phyloP scores from a whole-genome alignment of 2,113 vertebrate genomes.

The Gila orcuttii region DNA sequence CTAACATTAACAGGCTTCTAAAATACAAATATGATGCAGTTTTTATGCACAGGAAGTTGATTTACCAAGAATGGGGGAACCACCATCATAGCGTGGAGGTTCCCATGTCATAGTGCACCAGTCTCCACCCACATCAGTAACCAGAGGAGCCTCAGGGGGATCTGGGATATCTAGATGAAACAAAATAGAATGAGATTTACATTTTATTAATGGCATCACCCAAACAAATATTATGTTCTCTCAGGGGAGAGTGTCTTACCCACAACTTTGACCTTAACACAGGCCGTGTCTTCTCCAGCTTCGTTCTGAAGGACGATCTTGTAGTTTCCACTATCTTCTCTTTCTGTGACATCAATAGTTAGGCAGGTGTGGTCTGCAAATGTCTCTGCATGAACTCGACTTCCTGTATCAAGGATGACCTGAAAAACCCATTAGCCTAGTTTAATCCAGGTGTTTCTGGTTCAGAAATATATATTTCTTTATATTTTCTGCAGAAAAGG shows the following conservation, averaged over 20 bases:
- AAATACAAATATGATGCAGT: background rate
- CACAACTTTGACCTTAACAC: slow-evolving; percentile 94
- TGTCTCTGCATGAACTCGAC: slow-evolving; percentile 86
- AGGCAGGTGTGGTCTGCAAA: slow-evolving; percentile 90
- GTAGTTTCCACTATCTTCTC: slow-evolving; percentile 90
- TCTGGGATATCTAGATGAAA: slow-evolving; percentile 88
- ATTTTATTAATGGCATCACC: background rate
- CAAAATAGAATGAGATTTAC: background rate
- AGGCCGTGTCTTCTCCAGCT: slow-evolving; percentile 90
- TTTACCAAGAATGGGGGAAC: slow-evolving; percentile 90
- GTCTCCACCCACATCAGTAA: slow-evolving; percentile 91
- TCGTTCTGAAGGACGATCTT: slow-evolving; percentile 94
- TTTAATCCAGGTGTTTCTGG: slow-evolving; percentile 7
- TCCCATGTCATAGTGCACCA: slow-evolving; percentile 97
- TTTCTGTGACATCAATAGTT: slow-evolving; percentile 91
- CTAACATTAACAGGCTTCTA: background rate
- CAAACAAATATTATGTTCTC: background rate
- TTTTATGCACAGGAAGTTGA: background rate
- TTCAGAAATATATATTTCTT: no score
- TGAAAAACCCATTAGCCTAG: slow-evolving; percentile 58
- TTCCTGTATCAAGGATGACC: slow-evolving; percentile 88
- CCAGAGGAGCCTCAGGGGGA: slow-evolving; percentile 86
- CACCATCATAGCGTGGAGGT: slow-evolving; percentile 89
- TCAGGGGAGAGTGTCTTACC: slow-evolving; percentile 77
- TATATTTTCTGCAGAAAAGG: background rate